Evolutionary conservation across 2,888 invertebrate genomes (phyloP), one percentile per base, ranked within the genome.

Genomic region (Lasioglossum marginatum): DNA sequence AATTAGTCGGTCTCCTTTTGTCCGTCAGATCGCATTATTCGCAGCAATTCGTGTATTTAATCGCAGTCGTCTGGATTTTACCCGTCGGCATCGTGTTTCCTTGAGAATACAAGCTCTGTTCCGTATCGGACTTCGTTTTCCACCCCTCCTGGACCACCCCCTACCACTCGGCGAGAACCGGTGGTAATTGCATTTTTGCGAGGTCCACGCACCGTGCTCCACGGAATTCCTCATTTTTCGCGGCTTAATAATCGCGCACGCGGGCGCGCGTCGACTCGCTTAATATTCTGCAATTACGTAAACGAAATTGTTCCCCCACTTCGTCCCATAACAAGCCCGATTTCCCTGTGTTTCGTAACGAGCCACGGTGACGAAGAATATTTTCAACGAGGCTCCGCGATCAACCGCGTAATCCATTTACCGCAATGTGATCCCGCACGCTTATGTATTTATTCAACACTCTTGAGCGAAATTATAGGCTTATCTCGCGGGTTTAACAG

Each of bases 41-140:
- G 77, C 82, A 73, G 90, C 88, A 83, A 85, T 86, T 88, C 88
- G 79, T 75, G 90, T 88, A 83, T 86, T 90, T 90, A 90, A 90
- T 89, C 86, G 86, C 79, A 70, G 68, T 52, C 72, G 80, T 45
- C 75, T 66, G 81, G 77, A 86, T 82, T 87, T 86, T 37, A 43
- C 74, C 37, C 76, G 48, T 23, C 37, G 82, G 66, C 27, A 63
- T 82, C 72, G 77, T 66, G 52, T 74, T 74, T 68, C 45, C 43
- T 45, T 71, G 71, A 60, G 63, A 45, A 52, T 79, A 68, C 72
- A 72, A 45, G 19, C 27, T 31, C n/a, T 66, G 23, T 31, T 60
- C 27, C 77, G 52, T 82, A 82, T 68, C 73, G 34, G 66, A 23
- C 52, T 52, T 48, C 74, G 3, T 34, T 60, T 14, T 2, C 48